Evolutionary conservation across 2,113 vertebrate species (phyloP).

Genomic region (Empidonax alnorum): DNA sequence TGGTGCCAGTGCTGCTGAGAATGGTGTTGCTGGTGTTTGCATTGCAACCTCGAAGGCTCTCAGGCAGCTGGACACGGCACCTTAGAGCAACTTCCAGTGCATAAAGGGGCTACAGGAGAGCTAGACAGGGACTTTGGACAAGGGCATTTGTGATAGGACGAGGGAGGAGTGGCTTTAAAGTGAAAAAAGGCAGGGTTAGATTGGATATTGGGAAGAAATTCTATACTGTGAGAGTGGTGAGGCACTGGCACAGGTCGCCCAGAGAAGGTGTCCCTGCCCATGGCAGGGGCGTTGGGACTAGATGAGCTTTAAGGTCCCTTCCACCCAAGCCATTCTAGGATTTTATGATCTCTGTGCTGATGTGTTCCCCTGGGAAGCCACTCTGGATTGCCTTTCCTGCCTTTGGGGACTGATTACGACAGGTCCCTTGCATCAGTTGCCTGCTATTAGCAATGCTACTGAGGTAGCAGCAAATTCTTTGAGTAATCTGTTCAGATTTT

Average conservation of each 20-base stretch:
- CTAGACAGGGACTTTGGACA: not conserved
- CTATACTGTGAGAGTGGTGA: not conserved
- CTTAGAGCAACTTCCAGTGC: not conserved
- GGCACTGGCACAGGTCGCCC: not conserved
- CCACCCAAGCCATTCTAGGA: not conserved
- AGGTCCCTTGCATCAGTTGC: not conserved
- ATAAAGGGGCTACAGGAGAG: not conserved
- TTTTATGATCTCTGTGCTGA: not conserved
- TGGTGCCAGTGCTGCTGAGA: not conserved
- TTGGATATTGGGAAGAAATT: not conserved
- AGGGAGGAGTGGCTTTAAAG: not conserved
- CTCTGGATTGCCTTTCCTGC: not conserved
- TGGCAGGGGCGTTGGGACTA: not conserved
- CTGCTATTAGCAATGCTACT: not conserved
- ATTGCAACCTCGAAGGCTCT: not conserved
- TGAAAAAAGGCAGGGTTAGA: not conserved
- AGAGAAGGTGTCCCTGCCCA: not conserved
- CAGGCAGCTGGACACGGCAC: rapidly evolving
- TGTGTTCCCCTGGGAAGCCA: not conserved
- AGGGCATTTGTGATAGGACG: not conserved
- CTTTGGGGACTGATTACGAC: not conserved
- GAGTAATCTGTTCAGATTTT: not conserved
- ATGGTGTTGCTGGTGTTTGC: not conserved
- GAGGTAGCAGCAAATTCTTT: not conserved
- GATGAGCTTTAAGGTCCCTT: not conserved